Percentiles rank a stretch among this genome's conserved stretches.
These are phyloP conservation scores for Torymus texanus DNA, from an alignment of 2,888 invertebrate species.

Conservation along the genomic window DNA sequence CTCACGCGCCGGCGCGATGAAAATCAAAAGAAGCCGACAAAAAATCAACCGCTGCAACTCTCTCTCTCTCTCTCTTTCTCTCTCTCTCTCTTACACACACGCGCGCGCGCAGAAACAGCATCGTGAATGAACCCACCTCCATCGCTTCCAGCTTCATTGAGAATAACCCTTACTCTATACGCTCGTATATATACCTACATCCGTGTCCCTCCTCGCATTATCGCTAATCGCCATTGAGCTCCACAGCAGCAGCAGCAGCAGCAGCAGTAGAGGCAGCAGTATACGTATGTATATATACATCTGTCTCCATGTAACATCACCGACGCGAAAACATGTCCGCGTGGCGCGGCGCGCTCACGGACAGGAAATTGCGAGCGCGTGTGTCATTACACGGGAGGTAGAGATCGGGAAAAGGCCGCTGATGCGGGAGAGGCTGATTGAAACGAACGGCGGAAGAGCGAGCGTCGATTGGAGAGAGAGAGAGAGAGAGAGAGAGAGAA, in stretches of 20 bases:
- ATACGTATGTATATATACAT: not conserved
- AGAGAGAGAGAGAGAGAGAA: not conserved
- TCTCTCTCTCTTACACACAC: too few relatives aligned
- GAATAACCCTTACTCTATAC: not conserved
- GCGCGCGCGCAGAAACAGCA: too few relatives aligned
- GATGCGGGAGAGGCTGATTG: constrained; percentile 16
- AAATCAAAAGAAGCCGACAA: too few relatives aligned
- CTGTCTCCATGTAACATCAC: not conserved
- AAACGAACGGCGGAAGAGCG: constrained; percentile 1
- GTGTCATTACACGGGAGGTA: constrained; percentile 19
- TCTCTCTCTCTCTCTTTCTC: too few relatives aligned
- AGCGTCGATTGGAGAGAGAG: constrained; percentile 1
- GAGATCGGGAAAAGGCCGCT: constrained; percentile 4
- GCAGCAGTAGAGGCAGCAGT: too few relatives aligned
- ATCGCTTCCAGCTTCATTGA: not conserved
- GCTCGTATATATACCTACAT: too few relatives aligned
- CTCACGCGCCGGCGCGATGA: too few relatives aligned
- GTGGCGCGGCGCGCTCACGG: not conserved
- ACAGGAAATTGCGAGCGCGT: constrained; percentile 16
- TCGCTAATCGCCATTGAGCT: constrained; percentile 31
- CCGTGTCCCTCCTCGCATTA: not conserved
- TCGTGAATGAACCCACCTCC: too few relatives aligned
- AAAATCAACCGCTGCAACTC: too few relatives aligned
- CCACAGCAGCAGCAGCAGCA: too few relatives aligned
- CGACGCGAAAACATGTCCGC: not conserved